Conservation (phyloP, 2,888 invertebrate genomes). For the Boloria selene region DNA sequence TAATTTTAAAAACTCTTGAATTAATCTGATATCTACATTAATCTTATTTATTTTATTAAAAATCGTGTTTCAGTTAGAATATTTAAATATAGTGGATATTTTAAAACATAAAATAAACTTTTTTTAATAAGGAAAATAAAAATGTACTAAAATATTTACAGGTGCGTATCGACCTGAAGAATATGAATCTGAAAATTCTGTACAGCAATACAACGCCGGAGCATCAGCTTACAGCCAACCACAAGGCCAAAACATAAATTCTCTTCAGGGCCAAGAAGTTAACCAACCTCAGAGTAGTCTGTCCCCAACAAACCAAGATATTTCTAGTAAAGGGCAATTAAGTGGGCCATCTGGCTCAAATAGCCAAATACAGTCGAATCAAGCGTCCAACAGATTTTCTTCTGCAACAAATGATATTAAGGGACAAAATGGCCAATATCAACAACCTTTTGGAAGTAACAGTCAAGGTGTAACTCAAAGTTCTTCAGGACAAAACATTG, state of each 20-base stretch:
- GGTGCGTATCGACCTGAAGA: slow-evolving; percentile 74
- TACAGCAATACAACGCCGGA: slow-evolving; percentile 38
- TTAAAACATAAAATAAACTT: too few species aligned
- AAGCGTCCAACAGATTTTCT: slow-evolving; percentile 7
- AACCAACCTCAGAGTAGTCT: slow-evolving; percentile 26
- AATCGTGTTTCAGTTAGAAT: too few species aligned
- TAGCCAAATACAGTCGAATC: neutral
- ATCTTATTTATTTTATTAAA: too few species aligned
- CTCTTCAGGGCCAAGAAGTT: slow-evolving; percentile 17
- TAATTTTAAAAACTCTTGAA: too few species aligned
- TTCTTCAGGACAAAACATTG: slow-evolving; percentile 3
- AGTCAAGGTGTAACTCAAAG: slow-evolving; percentile 16
- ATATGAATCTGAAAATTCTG: slow-evolving; percentile 48
- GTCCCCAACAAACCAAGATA: slow-evolving; percentile 21
- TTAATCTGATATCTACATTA: too few species aligned
- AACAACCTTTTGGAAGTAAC: slow-evolving; percentile 6
- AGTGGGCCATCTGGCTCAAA: neutral
- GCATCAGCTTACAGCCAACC: slow-evolving; percentile 33
- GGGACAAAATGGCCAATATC: slow-evolving; percentile 9
- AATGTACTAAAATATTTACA: slow-evolving; percentile 44
- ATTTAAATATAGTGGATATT: too few species aligned
- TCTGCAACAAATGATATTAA: slow-evolving; percentile 3
- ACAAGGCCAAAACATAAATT: slow-evolving; percentile 34
- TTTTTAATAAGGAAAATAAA: slow-evolving; percentile 2
- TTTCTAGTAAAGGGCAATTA: slow-evolving; percentile 6